These are phyloP conservation scores for Bombyx huttoni DNA, from an alignment of 2,888 invertebrate genomes.

Conservation along the genomic window DNA sequence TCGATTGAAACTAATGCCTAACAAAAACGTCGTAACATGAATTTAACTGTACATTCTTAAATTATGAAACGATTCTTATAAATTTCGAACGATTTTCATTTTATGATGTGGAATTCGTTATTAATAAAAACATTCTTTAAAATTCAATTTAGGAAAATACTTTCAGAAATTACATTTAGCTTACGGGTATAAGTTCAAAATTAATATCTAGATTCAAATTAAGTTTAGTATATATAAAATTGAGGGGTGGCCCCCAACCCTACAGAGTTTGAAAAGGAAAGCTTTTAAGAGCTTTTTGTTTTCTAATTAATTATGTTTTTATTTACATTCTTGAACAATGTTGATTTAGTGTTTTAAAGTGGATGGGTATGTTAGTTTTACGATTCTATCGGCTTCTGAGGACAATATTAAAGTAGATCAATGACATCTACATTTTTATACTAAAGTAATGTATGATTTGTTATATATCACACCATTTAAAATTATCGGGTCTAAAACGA, in stretches of 20 bases:
- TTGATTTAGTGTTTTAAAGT: constrained; percentile 8
- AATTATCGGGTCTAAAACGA: too few relatives aligned
- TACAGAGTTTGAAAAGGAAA: constrained; percentile 58
- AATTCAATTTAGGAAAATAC: neutral
- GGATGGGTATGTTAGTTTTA: neutral
- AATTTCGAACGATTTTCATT: too few relatives aligned
- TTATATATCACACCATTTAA: too few relatives aligned
- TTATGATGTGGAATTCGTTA: neutral
- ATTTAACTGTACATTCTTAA: neutral
- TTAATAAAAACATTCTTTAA: neutral
- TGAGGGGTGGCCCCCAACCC: constrained; percentile 62
- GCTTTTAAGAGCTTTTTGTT: constrained; percentile 71
- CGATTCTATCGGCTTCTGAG: neutral
- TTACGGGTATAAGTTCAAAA: constrained; percentile 16
- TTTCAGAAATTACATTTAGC: constrained; percentile 8
- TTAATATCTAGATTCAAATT: constrained; percentile 42
- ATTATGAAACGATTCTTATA: too few relatives aligned
- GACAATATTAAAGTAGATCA: too few relatives aligned
- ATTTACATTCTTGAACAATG: constrained; percentile 37
- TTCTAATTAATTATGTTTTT: constrained; percentile 63
- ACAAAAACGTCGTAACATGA: constrained; percentile 3
- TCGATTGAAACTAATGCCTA: constrained; percentile 14
- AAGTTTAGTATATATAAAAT: constrained; percentile 52
- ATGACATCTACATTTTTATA: too few relatives aligned
- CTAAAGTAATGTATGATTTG: too few relatives aligned